Conservation (phyloP, 2,888 invertebrate genomes). For the Eumacrocentrus americanus region DNA sequence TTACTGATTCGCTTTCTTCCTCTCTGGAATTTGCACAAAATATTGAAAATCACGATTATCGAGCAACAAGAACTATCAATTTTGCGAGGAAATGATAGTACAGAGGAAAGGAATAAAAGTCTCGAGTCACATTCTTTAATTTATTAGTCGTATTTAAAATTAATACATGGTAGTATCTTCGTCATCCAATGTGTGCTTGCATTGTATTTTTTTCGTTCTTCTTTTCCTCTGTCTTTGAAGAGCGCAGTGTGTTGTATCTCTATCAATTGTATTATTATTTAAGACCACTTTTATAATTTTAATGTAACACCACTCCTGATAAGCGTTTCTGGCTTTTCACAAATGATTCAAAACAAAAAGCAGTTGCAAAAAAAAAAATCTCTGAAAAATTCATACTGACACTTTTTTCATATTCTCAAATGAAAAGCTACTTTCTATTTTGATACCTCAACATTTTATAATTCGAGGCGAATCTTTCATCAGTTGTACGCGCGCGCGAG, state of each 20-base stretch:
- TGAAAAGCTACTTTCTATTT: no score
- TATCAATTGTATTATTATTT: not conserved
- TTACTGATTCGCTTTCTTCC: not conserved
- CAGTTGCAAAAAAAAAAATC: not conserved
- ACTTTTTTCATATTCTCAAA: not conserved
- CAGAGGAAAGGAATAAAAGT: not conserved
- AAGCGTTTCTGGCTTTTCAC: not conserved
- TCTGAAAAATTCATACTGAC: no score
- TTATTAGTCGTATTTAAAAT: not conserved
- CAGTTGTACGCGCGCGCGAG: constrained; percentile 19
- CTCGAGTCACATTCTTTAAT: not conserved
- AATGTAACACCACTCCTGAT: not conserved
- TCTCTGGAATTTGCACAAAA: not conserved
- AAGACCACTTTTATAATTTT: not conserved
- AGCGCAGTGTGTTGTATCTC: not conserved
- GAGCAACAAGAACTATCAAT: no score
- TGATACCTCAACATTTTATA: no score
- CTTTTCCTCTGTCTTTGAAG: not conserved
- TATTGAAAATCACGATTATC: not conserved
- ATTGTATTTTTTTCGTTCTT: not conserved
- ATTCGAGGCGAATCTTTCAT: no score
- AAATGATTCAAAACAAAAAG: not conserved
- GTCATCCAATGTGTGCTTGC: no score
- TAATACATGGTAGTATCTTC: no score
- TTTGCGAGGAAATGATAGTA: not conserved